phyloP scores from a whole-genome alignment of 2,113 vertebrate species.

The Sphyrna mokarran region DNA sequence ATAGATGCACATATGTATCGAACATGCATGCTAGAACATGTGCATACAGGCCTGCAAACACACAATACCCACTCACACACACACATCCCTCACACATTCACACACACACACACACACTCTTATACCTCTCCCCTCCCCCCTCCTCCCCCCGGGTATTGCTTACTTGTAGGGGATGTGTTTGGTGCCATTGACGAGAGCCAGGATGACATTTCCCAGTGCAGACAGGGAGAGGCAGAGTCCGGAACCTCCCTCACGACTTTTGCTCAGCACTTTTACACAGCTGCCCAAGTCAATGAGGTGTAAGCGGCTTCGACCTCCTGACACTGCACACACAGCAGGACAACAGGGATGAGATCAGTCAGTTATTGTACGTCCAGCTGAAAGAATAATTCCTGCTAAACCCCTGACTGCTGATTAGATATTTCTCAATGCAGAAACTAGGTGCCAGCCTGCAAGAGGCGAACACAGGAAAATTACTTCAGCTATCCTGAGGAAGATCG shows the following conservation, averaged over 20 bases:
- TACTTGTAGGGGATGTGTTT: constrained; percentile 99
- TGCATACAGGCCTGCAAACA: too few relatives aligned
- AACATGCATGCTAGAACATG: too few relatives aligned
- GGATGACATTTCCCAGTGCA: constrained; percentile 92
- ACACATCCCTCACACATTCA: too few relatives aligned
- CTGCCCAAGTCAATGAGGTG: constrained; percentile 96
- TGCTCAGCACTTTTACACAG: constrained; percentile 79
- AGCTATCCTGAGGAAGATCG: not conserved
- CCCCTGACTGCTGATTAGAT: not conserved
- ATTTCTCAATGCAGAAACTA: not conserved
- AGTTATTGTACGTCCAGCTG: constrained; percentile 24
- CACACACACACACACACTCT: not conserved
- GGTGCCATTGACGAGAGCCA: constrained; percentile 95
- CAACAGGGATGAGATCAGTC: constrained; percentile 41
- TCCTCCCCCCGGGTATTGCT: constrained; percentile 44
- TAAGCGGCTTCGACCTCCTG: constrained; percentile 90
- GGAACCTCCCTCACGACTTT: constrained; percentile 66
- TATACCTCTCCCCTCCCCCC: too few relatives aligned
- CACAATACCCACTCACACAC: not conserved
- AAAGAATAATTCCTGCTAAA: not conserved
- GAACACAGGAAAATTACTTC: not conserved
- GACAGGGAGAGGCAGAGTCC: constrained; percentile 86
- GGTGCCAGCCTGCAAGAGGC: too few relatives aligned
- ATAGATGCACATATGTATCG: too few relatives aligned
- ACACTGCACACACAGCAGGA: constrained; percentile 65